A percentile compares a stretch with the other conserved stretches of the same genome.
Evolutionary conservation across 1,140 invertebrate species (phyloP).

Genomic region (Apolygus lucorum): DNA sequence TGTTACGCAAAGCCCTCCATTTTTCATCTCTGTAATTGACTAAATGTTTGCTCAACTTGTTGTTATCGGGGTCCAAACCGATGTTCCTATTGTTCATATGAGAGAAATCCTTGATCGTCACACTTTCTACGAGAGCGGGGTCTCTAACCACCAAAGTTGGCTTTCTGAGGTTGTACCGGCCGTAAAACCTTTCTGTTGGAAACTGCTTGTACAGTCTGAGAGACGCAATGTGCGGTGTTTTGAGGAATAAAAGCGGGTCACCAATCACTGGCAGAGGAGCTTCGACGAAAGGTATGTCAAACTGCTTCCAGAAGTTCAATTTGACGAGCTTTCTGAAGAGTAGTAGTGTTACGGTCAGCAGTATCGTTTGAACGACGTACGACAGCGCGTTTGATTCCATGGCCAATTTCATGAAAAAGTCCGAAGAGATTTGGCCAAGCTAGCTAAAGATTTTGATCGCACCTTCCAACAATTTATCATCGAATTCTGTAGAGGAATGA

Average conservation of each 20-base stretch:
- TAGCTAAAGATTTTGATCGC: too few species aligned
- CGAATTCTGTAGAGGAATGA: too few species aligned
- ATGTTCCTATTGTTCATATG: conserved; percentile 39
- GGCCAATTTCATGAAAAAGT: too few species aligned
- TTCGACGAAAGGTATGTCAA: neutral
- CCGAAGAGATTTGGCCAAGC: too few species aligned
- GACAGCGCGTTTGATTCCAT: too few species aligned
- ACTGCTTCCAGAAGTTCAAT: neutral
- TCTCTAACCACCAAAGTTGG: conserved; percentile 41
- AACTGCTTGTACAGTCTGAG: neutral
- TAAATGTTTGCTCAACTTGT: conserved; percentile 1
- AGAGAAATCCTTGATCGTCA: conserved; percentile 45
- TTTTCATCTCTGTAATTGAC: conserved; percentile 35
- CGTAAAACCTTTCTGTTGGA: conserved; percentile 24
- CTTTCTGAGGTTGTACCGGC: conserved; percentile 27
- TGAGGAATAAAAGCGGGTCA: neutral
- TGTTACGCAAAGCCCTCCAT: conserved; percentile 48
- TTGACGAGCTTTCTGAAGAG: too few species aligned
- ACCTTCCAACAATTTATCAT: too few species aligned
- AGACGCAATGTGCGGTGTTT: neutral
- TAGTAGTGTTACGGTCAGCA: too few species aligned
- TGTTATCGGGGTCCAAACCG: conserved; percentile 21
- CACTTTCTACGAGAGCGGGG: conserved; percentile 41
- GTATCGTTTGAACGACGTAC: too few species aligned
- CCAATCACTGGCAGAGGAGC: neutral